phyloP scores from a whole-genome alignment of 2,888 invertebrate genomes.

The Prionchulus punctatus region DNA sequence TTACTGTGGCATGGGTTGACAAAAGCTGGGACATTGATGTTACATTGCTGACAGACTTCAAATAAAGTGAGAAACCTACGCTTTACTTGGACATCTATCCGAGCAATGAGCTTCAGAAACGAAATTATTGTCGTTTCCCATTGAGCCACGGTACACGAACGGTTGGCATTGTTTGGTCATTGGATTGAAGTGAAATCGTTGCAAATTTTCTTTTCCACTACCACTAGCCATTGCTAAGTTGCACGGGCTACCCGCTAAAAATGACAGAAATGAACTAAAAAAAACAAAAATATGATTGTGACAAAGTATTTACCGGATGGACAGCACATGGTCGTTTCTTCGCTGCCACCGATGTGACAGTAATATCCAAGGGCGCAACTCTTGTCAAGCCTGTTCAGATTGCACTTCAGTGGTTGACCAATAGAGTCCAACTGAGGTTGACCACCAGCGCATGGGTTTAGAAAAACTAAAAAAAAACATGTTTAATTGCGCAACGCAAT shows the following conservation, averaged over 20 bases:
- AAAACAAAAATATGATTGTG: not conserved
- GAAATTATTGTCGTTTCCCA: constrained; percentile 23
- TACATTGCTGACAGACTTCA: not conserved
- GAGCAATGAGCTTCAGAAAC: constrained; percentile 16
- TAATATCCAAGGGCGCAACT: constrained; percentile 12
- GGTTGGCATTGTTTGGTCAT: constrained; percentile 17
- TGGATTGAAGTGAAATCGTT: constrained; percentile 18
- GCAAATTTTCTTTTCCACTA: constrained; percentile 8
- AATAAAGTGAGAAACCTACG: too few species aligned
- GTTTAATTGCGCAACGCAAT: not conserved
- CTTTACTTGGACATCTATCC: constrained; percentile 18
- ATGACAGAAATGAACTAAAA: too few species aligned
- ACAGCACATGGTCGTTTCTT: constrained; percentile 16
- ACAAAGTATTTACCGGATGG: constrained; percentile 11
- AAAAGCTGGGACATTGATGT: not conserved
- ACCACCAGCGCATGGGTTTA: constrained; percentile 5
- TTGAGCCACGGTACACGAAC: constrained; percentile 20
- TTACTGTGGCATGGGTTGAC: not conserved
- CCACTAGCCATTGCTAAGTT: constrained; percentile 1
- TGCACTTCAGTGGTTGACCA: not conserved
- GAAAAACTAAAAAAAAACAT: constrained; percentile 1
- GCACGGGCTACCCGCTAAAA: constrained; percentile 13
- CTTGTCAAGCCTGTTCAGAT: not conserved
- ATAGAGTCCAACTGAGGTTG: not conserved
- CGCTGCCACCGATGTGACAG: constrained; percentile 15